Evolutionary conservation across 1,140 invertebrate species (phyloP), one percentile per base, ranked within the genome.

Genomic region (Bombus polaris): DNA sequence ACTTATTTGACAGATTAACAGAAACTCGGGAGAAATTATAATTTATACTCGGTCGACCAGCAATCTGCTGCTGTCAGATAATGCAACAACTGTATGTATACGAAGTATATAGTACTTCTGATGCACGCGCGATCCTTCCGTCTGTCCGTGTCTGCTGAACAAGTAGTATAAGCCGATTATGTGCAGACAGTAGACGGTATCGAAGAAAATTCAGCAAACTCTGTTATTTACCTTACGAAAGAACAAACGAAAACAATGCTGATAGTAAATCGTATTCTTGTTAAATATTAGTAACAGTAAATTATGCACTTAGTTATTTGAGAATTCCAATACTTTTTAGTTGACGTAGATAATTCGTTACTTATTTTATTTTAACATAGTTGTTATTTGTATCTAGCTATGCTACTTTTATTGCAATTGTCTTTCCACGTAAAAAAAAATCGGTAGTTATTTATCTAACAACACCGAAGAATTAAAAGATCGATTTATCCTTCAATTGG

Each of bases 151-250:
- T 47, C 62, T 70, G 32, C n/a, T 62, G 68, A 84, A 28, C 42
- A 84, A 72, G 76, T 59, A 72, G 75, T 44, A 44, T 71, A 35
- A 70, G 42, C 39, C n/a, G 75, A 78, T 84, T 78, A 76, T 78
- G 15, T 9, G 22, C 72, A 59, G 47, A 79, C 65, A 47, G 15
- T 47, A 59, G 25, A 66, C n/a, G 10, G 18, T 68, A 35, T 77
- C 28, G 28, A 68, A 25, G 44, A 25, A 65, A 44, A 65, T 74
- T 74, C 57, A 8, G 13, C 35, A 22, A 32, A 65, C 57, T 28
- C 22, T 57, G 39, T 25, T 71, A 53, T 22, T 22, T 15, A 35
- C 47, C 1, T 3, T 57, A 18, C 8, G 25, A 25, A 25, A 75
- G 42, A 35, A 13, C 28, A 25, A 13, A 8, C 12, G 18, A 25